Percentiles rank a stretch among this genome's conserved stretches.
Conservation (phyloP, 2,888 invertebrate genomes). For the Lysandra coridon region DNA sequence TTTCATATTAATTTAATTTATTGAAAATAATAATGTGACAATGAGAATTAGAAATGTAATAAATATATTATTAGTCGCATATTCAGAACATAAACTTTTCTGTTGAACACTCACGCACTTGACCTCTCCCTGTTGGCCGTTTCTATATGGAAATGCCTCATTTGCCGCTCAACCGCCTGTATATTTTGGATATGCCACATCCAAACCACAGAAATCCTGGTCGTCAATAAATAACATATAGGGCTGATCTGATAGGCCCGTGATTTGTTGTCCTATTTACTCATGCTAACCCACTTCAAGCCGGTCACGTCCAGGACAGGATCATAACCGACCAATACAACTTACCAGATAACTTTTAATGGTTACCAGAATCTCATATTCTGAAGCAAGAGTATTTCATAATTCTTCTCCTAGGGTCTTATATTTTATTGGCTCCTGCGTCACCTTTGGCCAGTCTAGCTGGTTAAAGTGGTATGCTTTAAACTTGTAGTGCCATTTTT, state of each 20-base stretch:
- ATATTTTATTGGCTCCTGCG: too few species aligned
- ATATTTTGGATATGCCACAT: constrained; percentile 42
- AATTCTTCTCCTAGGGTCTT: too few species aligned
- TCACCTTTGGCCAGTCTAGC: too few species aligned
- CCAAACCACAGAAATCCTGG: constrained; percentile 38
- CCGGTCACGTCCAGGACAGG: constrained; percentile 40
- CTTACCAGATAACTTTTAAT: constrained; percentile 32
- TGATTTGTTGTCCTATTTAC: constrained; percentile 74
- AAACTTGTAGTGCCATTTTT: too few species aligned
- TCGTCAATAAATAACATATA: constrained; percentile 71
- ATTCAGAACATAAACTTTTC: background rate
- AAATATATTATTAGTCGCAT: background rate
- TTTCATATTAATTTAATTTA: too few species aligned
- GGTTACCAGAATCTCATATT: constrained; percentile 8
- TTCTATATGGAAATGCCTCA: too few species aligned
- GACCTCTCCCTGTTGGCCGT: too few species aligned
- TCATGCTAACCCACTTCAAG: constrained; percentile 54
- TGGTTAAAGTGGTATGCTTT: too few species aligned
- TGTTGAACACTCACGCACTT: too few species aligned
- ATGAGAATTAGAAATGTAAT: too few species aligned
- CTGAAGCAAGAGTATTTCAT: background rate
- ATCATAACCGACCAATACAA: constrained; percentile 34
- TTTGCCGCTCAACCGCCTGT: too few species aligned
- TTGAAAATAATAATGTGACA: too few species aligned
- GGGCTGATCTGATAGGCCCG: constrained; percentile 70